phyloP scores from a whole-genome alignment of 2,113 vertebrate species.

The Dendropsophus ebraccatus region DNA sequence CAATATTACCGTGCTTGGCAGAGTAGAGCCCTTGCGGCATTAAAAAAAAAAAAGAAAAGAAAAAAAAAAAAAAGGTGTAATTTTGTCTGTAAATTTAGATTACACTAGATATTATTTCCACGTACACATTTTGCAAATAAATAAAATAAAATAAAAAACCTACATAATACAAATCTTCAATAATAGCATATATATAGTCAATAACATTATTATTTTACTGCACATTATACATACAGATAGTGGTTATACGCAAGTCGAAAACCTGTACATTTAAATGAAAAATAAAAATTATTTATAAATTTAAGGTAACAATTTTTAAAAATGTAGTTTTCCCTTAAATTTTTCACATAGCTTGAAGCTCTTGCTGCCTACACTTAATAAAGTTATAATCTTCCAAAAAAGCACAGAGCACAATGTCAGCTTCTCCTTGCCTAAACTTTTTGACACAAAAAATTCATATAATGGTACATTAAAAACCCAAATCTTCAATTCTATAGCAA shows the following conservation, averaged over 20 bases:
- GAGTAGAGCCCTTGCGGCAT: conserved; percentile 80
- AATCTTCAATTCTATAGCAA: conserved; percentile 42
- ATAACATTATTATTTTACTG: not conserved
- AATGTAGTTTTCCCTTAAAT: not conserved
- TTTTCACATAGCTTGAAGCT: not conserved
- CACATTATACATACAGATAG: not conserved
- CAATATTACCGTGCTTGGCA: conserved; percentile 89
- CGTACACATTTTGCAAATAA: conserved; percentile 72
- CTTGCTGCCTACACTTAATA: conserved; percentile 4
- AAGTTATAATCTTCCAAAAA: conserved; percentile 19
- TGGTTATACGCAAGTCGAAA: not conserved
- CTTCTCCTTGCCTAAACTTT: conserved; percentile 49
- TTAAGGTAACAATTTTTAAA: not conserved
- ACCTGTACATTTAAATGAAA: not conserved
- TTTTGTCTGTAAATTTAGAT: conserved; percentile 90
- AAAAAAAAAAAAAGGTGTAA: conserved; percentile 83
- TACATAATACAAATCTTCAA: not conserved
- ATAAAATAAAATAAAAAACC: conserved; percentile 20
- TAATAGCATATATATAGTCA: not conserved
- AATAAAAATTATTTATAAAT: not conserved
- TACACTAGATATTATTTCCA: conserved; percentile 85
- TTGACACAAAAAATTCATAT: conserved; percentile 50
- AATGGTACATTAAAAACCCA: conserved; percentile 58
- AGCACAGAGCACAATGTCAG: conserved; percentile 45
- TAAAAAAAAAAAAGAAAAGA: conserved; percentile 64